Evolutionary conservation across 2,888 invertebrate species (phyloP).

Genomic region (Hanleya hanleyi): DNA sequence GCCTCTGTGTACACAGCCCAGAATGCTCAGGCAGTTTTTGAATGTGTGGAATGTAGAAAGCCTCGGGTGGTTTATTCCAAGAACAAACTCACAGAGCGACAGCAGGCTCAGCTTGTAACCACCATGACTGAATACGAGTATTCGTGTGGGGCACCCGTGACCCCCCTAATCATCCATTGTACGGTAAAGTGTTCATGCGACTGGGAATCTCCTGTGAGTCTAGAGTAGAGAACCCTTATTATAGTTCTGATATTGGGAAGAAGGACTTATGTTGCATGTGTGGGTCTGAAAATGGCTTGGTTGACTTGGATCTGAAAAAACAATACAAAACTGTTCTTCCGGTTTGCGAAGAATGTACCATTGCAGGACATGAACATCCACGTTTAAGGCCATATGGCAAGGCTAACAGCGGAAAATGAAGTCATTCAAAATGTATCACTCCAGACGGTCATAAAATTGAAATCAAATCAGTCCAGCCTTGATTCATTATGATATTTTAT

Average conservation of each 20-base stretch:
- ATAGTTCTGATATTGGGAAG: not conserved
- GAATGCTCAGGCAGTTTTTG: not conserved
- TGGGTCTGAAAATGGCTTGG: not conserved
- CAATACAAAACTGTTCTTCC: conserved; percentile 4
- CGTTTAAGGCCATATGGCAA: not conserved
- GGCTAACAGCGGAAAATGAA: too few species aligned
- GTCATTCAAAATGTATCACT: too few species aligned
- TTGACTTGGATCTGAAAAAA: conserved; percentile 1
- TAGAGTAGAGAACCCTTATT: not conserved
- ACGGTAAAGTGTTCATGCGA: not conserved
- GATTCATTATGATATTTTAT: too few species aligned
- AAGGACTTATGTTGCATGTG: conserved; percentile 1
- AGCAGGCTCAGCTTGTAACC: not conserved
- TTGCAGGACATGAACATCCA: not conserved
- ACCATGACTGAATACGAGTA: not conserved
- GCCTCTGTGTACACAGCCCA: conserved; percentile 1
- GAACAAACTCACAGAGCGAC: not conserved
- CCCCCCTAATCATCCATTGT: not conserved
- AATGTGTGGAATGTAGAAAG: not conserved
- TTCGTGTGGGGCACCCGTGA: conserved; percentile 9
- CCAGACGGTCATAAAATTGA: too few species aligned
- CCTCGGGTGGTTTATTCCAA: not conserved
- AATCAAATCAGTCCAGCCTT: too few species aligned
- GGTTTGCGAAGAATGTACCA: not conserved
- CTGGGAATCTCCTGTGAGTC: not conserved